These are phyloP conservation scores for Australoheros facetus DNA, from an alignment of 2,797 vertebrate species.

Conservation along the genomic window DNA sequence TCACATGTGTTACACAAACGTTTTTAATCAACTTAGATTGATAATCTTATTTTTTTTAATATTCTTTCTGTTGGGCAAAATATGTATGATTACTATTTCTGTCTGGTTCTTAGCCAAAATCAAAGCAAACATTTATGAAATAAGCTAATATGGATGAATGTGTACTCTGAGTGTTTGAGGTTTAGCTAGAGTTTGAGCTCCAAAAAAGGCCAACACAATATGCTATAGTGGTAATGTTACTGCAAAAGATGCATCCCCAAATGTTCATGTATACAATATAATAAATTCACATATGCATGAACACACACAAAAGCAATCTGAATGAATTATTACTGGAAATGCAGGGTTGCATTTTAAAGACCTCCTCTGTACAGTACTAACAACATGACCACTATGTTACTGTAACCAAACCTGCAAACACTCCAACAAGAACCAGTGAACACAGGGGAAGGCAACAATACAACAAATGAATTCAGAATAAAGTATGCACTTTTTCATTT, in stretches of 20 bases:
- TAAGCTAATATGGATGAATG: not conserved
- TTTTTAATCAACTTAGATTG: not conserved
- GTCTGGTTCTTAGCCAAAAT: not conserved
- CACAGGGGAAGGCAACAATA: slow-evolving; percentile 21
- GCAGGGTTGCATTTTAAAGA: slow-evolving; percentile 21
- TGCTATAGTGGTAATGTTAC: not conserved
- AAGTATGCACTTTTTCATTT: slow-evolving; percentile 60
- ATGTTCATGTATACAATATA: not conserved
- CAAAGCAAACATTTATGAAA: not conserved
- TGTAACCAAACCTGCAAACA: slow-evolving; percentile 13
- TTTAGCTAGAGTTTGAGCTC: not conserved
- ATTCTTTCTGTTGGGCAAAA: slow-evolving; percentile 10
- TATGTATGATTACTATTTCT: not conserved
- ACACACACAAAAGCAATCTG: not conserved
- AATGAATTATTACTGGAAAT: slow-evolving; percentile 23
- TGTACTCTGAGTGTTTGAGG: not conserved
- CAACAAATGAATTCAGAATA: slow-evolving; percentile 54
- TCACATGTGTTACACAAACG: not conserved
- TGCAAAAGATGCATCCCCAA: not conserved
- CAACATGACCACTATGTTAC: slow-evolving; percentile 24
- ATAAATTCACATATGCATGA: not conserved
- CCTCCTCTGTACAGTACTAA: slow-evolving; percentile 15
- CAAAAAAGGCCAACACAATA: not conserved
- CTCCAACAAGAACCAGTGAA: slow-evolving; percentile 16
- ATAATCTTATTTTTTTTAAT: not conserved